Conservation (phyloP, 2,113 vertebrate genomes). For the Oreochromis spilurus region DNA sequence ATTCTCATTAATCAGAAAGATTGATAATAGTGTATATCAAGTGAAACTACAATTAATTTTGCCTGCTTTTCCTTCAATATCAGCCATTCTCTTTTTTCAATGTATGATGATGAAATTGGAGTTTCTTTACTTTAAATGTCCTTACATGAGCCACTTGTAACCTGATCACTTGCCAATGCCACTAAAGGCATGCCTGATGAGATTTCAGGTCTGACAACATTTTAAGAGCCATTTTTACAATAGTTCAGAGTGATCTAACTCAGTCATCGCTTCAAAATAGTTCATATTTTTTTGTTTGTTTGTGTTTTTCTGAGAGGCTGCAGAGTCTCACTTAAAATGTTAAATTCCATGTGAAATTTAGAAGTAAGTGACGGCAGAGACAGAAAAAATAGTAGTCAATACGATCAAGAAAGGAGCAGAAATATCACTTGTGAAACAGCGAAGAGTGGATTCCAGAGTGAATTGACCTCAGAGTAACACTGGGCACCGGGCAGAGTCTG, state of each 20-base stretch:
- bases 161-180: not conserved
- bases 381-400: not conserved
- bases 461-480: conserved; percentile 23
- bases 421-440: not conserved
- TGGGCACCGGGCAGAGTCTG: conserved; percentile 38
- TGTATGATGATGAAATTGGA: not conserved
- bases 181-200: not conserved
- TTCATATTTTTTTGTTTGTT: not conserved
- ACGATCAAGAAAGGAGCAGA: not conserved
- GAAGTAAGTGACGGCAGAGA: not conserved
- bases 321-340: not conserved
- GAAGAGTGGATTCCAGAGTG: not conserved
- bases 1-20: not conserved
- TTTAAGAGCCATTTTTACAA: not conserved
- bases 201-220: conserved; percentile 6
- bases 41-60: not conserved
- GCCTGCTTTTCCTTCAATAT: not conserved
- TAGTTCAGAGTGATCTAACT: conserved; percentile 21
- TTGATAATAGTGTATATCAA: not conserved
- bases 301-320: not conserved
- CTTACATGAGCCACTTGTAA: not conserved
- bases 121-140: not conserved
- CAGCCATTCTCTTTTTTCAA: not conserved
- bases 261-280: not conserved
- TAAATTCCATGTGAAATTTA: not conserved